Evolutionary conservation across 2,797 vertebrate genomes (phyloP).

Genomic region (Pangasius macronema): DNA sequence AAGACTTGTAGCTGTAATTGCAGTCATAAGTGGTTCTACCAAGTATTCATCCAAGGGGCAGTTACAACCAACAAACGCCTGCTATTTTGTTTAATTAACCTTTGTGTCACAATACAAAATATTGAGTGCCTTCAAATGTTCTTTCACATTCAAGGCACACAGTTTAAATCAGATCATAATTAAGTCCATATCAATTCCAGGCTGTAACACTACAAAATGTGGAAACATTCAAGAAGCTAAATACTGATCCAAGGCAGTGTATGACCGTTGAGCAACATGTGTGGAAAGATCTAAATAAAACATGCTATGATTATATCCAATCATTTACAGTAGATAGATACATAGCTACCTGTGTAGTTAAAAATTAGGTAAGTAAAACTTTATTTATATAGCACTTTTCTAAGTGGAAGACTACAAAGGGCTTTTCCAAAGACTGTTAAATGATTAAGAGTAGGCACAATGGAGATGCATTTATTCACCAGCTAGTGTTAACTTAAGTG

Average conservation of each 20-base stretch:
- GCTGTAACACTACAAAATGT: neutral
- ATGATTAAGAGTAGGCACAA: neutral
- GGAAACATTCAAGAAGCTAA: neutral
- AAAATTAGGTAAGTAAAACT: neutral
- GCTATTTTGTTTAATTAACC: neutral
- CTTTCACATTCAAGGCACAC: neutral
- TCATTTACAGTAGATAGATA: neutral
- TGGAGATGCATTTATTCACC: neutral
- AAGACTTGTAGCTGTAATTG: neutral
- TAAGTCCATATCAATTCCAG: neutral
- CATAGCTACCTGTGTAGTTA: neutral
- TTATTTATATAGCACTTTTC: neutral
- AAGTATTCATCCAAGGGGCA: neutral
- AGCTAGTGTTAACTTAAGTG: neutral
- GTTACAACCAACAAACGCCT: neutral
- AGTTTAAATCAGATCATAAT: neutral
- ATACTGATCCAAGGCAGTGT: neutral
- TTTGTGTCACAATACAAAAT: neutral
- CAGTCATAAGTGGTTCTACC: neutral
- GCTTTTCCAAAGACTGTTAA: neutral
- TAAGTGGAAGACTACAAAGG: neutral
- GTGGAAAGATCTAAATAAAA: neutral
- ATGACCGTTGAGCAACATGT: neutral
- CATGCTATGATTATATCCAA: neutral
- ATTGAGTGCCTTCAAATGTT: neutral